phyloP scores from a whole-genome alignment of 2,113 vertebrate genomes.

The Scopus umbretta region DNA sequence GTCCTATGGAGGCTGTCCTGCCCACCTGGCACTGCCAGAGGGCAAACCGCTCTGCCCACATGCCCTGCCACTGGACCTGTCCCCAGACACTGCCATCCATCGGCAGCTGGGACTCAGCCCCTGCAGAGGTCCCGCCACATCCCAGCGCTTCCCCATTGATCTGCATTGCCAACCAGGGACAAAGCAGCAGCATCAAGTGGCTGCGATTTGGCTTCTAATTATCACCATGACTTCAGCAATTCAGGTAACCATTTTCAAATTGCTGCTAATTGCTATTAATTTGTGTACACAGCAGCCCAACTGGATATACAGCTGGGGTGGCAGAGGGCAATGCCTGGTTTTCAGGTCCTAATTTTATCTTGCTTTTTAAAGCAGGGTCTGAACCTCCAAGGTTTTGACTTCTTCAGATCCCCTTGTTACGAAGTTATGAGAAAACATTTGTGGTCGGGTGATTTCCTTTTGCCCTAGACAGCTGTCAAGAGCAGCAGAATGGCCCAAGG shows the following conservation, averaged over 20 bases:
- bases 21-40: background rate
- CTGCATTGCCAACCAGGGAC: background rate
- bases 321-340: background rate
- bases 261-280: background rate
- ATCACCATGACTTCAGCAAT: background rate
- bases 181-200: background rate
- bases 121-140: background rate
- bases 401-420: conserved; percentile 15
- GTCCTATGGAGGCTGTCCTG: background rate
- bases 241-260: background rate
- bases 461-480: conserved; percentile 52
- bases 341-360: background rate
- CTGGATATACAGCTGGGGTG: background rate
- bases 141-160: fast-evolving
- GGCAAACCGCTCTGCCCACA: background rate
- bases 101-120: background rate
- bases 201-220: background rate
- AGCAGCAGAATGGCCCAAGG: conserved; percentile 38
- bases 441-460: conserved; percentile 43
- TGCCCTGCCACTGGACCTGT: background rate
- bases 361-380: background rate
- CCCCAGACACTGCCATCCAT: background rate
- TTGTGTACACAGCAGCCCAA: background rate
- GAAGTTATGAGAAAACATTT: conserved; percentile 33
- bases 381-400: conserved; percentile 27